A percentile compares a stretch with the other conserved stretches of the same genome.
Evolutionary conservation across 2,113 vertebrate genomes (phyloP).

Genomic region (Crotalus helleri): DNA sequence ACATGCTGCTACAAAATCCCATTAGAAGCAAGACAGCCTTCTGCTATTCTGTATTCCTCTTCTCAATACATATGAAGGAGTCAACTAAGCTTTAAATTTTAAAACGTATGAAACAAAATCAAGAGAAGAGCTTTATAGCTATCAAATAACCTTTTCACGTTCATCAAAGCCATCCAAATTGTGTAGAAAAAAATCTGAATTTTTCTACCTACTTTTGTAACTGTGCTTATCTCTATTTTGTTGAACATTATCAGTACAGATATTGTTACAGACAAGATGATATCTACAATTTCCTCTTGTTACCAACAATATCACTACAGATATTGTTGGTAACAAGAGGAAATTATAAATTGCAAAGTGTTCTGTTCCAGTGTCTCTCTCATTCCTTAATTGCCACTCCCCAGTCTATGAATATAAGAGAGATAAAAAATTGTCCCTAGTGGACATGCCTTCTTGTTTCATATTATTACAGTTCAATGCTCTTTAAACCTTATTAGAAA

Average conservation of each 20-base stretch:
- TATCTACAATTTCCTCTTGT: constrained; percentile 7
- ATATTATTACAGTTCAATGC: constrained; percentile 51
- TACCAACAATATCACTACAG: constrained; percentile 9
- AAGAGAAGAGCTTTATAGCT: constrained; percentile 31
- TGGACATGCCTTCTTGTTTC: constrained; percentile 34
- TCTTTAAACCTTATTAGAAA: constrained; percentile 28
- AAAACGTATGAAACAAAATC: constrained; percentile 57
- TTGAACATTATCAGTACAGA: constrained; percentile 3
- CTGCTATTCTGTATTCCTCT: constrained; percentile 72
- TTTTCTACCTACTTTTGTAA: constrained; percentile 29
- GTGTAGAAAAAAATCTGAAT: constrained; percentile 32
- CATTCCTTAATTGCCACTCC: constrained; percentile 32
- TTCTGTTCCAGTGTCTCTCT: constrained; percentile 11
- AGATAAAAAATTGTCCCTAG: constrained; percentile 30
- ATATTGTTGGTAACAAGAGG: constrained; percentile 23
- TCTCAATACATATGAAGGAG: constrained; percentile 46
- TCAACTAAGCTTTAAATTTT: constrained; percentile 55
- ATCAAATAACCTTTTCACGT: constrained; percentile 20
- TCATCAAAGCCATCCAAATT: constrained; percentile 33
- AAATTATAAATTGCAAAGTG: constrained; percentile 23
- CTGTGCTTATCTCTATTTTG: constrained; percentile 30
- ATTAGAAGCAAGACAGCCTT: constrained; percentile 77
- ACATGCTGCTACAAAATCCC: constrained; percentile 83
- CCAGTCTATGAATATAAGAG: constrained; percentile 27
- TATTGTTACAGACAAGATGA: constrained; percentile 24